A percentile compares a stretch with the other conserved stretches of the same genome.
Evolutionary conservation across 2,888 invertebrate genomes (phyloP).

Genomic region (Stratiomys singularior): DNA sequence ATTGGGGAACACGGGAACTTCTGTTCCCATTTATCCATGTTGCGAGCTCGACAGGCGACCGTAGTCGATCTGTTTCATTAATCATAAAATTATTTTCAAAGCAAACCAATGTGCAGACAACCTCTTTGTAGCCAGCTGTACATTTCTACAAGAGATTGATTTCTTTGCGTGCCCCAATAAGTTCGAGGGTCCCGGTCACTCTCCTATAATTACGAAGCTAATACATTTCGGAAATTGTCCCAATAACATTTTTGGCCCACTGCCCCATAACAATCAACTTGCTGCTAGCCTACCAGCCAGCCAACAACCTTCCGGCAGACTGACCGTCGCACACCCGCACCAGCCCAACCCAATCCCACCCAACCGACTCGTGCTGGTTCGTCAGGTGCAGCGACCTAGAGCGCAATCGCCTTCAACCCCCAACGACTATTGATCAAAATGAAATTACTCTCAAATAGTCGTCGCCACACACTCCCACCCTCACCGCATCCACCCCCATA

Average conservation of each 20-base stretch:
- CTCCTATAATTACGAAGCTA: slow-evolving; percentile 6
- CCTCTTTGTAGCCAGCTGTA: too few species aligned
- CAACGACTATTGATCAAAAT: slow-evolving; percentile 20
- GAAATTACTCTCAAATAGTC: slow-evolving; percentile 22
- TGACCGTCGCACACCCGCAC: slow-evolving; percentile 10
- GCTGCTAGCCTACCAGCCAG: slow-evolving; percentile 13
- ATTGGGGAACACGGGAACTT: too few species aligned
- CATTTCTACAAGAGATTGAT: too few species aligned
- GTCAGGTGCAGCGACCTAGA: slow-evolving; percentile 27
- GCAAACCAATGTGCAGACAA: too few species aligned
- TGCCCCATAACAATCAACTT: slow-evolving; percentile 20
- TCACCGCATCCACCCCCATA: not conserved
- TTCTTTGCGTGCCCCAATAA: not conserved
- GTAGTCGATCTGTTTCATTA: too few species aligned
- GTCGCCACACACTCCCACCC: not conserved
- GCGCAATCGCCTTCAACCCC: slow-evolving; percentile 21
- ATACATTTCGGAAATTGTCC: slow-evolving; percentile 15
- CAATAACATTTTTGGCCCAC: slow-evolving; percentile 35
- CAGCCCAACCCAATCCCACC: not conserved
- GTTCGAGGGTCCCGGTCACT: slow-evolving; percentile 9
- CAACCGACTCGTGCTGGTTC: not conserved
- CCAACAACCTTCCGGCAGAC: slow-evolving; percentile 28
- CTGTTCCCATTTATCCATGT: too few species aligned
- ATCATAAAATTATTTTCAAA: too few species aligned
- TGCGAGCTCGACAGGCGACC: too few species aligned